Base-by-base conservation (phyloP, 2,113 vertebrate genomes). In the Campylorhamphus procurvoides region DNA sequence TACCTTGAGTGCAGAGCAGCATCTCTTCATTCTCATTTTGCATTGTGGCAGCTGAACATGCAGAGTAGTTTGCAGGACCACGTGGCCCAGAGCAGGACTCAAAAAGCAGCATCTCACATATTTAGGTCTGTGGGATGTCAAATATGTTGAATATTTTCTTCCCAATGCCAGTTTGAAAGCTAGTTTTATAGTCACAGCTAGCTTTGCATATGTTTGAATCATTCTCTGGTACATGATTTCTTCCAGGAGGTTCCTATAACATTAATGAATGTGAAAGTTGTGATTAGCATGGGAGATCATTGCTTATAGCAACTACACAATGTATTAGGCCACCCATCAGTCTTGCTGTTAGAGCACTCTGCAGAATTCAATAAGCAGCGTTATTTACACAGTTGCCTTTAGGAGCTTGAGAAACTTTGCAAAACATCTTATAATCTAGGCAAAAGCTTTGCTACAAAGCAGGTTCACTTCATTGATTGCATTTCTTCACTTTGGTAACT, bases 401-500 rank as follows among this genome's bases (percentile, higher is more conserved):
- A 73, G 1, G 17, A 90, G 50, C 87, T 39, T 64, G 69, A 66
- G 55, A 91, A 94, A 91, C 89, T 72, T 94, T 68, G 46, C 55
- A 56, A 94, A 87, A 81, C 3, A 3, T 80, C 40, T 74, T 91
- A 50, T 18, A 85, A 84, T 68, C 18, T 56, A 79, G 78, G 47
- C 66, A 77, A 53, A 25, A 63, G 56, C 76, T 87, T 79, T 88
- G 80, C 62, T 84, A 40, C 88, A 87, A 84, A 94, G 87, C 53
- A 84, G 83, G 85, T 90, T 86, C 2, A 1, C 49, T 84, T 50
- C 78, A 87, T 84, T 10, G 74, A 94, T 55, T 92, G 56, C 29
- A 52, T 81, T 82, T 93, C 80, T 93, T 93, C 66, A 62, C 91
- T 95, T 95, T 84, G 82, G 92, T 93, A 84, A 84, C 93, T 56